Percentiles rank a stretch among this genome's conserved stretches.
phyloP scores from a whole-genome alignment of 1,140 invertebrate species.

The Philopotamus ludificatus region DNA sequence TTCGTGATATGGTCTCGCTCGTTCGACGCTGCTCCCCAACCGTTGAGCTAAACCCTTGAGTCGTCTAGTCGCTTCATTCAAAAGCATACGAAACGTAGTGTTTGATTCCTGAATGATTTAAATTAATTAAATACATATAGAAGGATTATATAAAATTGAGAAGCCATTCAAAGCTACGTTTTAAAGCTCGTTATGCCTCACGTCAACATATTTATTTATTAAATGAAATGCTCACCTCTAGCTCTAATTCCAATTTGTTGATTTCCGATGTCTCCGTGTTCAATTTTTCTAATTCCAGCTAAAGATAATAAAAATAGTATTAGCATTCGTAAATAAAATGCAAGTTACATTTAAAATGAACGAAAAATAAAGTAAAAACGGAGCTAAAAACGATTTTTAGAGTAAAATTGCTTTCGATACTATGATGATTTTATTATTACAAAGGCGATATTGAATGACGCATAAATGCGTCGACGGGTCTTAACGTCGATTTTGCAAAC shows the following conservation, averaged over 20 bases:
- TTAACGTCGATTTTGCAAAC: no score
- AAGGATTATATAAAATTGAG: not conserved
- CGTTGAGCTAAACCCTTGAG: conserved; percentile 74
- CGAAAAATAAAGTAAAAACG: not conserved
- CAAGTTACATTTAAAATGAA: not conserved
- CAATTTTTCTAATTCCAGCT: conserved; percentile 92
- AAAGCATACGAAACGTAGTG: conserved; percentile 72
- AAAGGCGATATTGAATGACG: no score
- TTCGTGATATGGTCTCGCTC: conserved; percentile 85
- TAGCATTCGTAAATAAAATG: not conserved
- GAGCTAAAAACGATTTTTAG: not conserved
- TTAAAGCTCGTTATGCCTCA: not conserved
- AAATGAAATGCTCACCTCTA: conserved; percentile 76
- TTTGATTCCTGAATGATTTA: conserved; percentile 72
- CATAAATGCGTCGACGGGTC: no score
- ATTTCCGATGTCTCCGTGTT: conserved; percentile 95
- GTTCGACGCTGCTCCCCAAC: conserved; percentile 76
- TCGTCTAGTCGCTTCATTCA: conserved; percentile 74
- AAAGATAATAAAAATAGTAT: conserved; percentile 45
- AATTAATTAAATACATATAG: not conserved
- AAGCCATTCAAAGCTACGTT: not conserved
- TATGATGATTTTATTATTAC: no score
- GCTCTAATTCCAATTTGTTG: conserved; percentile 89
- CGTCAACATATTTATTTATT: not conserved
- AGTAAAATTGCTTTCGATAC: no score